phyloP scores from a whole-genome alignment of 1,140 invertebrate genomes.

The Drosophila serrata region DNA sequence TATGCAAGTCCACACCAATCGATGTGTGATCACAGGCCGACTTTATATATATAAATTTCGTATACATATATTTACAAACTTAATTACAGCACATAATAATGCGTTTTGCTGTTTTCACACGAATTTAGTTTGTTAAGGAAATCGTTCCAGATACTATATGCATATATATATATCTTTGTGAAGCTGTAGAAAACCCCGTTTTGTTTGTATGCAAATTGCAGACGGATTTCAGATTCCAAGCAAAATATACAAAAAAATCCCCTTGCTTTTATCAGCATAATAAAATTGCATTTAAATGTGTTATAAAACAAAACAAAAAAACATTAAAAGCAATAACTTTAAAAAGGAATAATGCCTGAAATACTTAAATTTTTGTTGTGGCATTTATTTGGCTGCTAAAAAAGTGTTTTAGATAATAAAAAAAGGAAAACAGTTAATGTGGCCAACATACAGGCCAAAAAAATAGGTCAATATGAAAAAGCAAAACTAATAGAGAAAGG shows the following conservation, averaged over 20 bases:
- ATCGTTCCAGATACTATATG: slow-evolving; percentile 1
- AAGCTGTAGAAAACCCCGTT: slow-evolving; percentile 25
- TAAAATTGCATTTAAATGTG: slow-evolving; percentile 59
- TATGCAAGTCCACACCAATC: slow-evolving; percentile 62
- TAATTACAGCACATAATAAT: slow-evolving; percentile 61
- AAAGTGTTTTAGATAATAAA: neutral
- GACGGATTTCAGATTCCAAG: slow-evolving; percentile 16
- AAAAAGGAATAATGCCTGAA: slow-evolving; percentile 16
- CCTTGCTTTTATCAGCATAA: slow-evolving; percentile 59
- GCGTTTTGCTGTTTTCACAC: slow-evolving; percentile 48
- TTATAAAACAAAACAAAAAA: slow-evolving; percentile 26
- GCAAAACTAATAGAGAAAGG: neutral
- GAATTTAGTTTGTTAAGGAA: slow-evolving; percentile 26
- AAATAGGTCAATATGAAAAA: neutral
- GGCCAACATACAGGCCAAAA: neutral
- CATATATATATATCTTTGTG: neutral
- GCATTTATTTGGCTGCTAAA: slow-evolving; percentile 11
- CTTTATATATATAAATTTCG: neutral
- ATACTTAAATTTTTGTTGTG: slow-evolving; percentile 8
- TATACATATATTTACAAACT: slow-evolving; percentile 25
- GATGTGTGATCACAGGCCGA: slow-evolving; percentile 55
- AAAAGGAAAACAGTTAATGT: neutral
- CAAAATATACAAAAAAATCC: slow-evolving; percentile 28
- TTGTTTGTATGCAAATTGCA: slow-evolving; percentile 74
- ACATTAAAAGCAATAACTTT: slow-evolving; percentile 13